These are phyloP conservation scores for Maniola hyperantus DNA, from an alignment of 2,888 invertebrate genomes.

Conservation along the genomic window DNA sequence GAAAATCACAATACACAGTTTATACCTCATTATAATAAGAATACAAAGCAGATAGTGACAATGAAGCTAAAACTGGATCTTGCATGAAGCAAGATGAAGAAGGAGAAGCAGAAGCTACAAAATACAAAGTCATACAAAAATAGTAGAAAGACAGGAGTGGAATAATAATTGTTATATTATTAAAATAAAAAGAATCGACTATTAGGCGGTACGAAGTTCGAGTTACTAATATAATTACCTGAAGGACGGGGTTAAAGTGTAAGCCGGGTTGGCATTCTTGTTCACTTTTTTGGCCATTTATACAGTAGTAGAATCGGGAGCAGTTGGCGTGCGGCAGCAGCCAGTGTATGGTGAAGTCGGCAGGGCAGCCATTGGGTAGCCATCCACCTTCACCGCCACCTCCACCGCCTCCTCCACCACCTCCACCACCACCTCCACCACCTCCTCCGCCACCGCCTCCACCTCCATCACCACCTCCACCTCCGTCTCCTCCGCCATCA, in stretches of 20 bases:
- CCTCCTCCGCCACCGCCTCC: not conserved
- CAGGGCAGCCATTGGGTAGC: conserved; percentile 47
- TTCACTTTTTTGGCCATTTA: conserved; percentile 46
- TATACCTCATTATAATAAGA: too few relatives aligned
- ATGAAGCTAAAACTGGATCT: too few relatives aligned
- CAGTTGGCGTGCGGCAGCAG: conserved; percentile 53
- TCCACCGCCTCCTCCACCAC: not conserved
- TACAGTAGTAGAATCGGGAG: conserved; percentile 51
- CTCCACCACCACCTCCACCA: not conserved
- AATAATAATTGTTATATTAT: too few relatives aligned
- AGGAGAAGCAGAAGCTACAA: too few relatives aligned
- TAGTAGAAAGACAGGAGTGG: too few relatives aligned
- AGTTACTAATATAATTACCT: too few relatives aligned
- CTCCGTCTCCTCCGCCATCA: not conserved
- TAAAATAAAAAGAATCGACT: too few relatives aligned
- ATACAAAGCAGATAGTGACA: too few relatives aligned
- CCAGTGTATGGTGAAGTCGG: conserved; percentile 44
- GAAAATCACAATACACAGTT: too few relatives aligned
- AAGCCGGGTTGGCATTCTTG: conserved; percentile 47
- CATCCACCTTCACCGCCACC: not conserved
- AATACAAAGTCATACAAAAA: too few relatives aligned
- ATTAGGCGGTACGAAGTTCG: too few relatives aligned
- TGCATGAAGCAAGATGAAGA: too few relatives aligned
- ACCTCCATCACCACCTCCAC: not conserved
- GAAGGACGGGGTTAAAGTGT: conserved; percentile 13